These are phyloP conservation scores for Taphrorychus bicolor DNA, from an alignment of 2,888 invertebrate genomes.

Conservation along the genomic window DNA sequence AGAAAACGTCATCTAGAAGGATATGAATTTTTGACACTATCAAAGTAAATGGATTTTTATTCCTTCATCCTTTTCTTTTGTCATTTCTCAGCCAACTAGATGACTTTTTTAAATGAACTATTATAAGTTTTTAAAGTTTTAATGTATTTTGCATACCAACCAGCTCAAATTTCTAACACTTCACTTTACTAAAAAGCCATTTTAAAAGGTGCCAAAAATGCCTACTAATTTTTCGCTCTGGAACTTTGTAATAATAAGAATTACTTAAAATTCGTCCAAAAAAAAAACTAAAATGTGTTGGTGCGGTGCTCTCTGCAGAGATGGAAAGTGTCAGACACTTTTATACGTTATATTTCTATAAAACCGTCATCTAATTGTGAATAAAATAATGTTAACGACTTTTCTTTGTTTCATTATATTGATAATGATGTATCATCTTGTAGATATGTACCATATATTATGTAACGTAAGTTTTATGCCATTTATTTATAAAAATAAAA, in stretches of 20 bases:
- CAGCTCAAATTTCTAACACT: neutral
- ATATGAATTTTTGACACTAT: no score
- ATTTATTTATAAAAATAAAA: conserved; percentile 52
- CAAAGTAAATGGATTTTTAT: no score
- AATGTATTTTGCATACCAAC: neutral
- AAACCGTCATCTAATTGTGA: no score
- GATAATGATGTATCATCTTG: conserved; percentile 56
- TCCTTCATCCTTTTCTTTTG: no score
- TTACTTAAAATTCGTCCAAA: conserved; percentile 52
- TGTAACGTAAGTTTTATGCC: conserved; percentile 50
- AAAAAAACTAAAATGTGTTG: no score
- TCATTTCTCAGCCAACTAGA: no score
- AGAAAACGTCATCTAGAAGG: no score
- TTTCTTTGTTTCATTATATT: neutral
- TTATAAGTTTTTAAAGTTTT: conserved; percentile 1
- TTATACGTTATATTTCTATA: no score
- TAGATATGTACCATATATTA: conserved; percentile 58
- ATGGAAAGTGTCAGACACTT: no score
- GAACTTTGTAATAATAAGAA: no score
- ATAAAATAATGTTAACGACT: no score
- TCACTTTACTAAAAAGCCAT: neutral
- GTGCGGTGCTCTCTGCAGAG: no score
- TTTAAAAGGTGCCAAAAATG: conserved; percentile 36
- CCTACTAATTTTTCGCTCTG: neutral
- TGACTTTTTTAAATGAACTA: conserved; percentile 11